Conservation (phyloP, 2,113 vertebrate genomes). For the Panthera leo region DNA sequence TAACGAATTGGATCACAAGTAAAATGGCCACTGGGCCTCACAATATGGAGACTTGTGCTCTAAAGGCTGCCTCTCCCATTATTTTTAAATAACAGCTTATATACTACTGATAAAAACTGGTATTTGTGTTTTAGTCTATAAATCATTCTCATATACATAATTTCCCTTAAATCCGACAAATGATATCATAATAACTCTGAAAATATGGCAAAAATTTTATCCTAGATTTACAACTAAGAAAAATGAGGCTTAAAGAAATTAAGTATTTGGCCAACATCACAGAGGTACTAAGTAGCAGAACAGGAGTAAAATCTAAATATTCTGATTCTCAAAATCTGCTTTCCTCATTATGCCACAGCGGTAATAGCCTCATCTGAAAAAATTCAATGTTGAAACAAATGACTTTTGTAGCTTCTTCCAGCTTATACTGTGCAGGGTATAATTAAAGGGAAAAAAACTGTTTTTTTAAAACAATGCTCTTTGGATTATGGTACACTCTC, state of each 20-base stretch:
- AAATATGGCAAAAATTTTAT: background rate
- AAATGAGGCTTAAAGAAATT: background rate
- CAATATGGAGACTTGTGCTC: background rate
- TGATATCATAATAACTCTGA: background rate
- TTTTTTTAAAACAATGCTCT: background rate
- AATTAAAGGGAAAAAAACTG: background rate
- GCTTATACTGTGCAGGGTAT: background rate
- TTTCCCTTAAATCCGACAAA: background rate
- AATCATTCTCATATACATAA: background rate
- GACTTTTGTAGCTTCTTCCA: background rate
- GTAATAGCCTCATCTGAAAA: background rate
- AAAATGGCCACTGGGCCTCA: background rate
- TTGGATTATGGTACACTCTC: background rate
- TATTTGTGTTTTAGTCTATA: background rate
- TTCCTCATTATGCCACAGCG: background rate
- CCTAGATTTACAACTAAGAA: background rate
- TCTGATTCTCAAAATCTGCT: background rate
- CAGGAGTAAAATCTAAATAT: background rate
- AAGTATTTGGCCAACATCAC: background rate
- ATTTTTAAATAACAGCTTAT: background rate
- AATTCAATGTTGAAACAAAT: background rate
- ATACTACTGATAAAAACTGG: background rate
- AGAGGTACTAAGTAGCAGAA: background rate
- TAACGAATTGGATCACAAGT: background rate
- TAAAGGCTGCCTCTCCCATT: background rate